Base-by-base conservation (phyloP, 2,888 invertebrate genomes). In the Lasioglossum pauxillum region DNA sequence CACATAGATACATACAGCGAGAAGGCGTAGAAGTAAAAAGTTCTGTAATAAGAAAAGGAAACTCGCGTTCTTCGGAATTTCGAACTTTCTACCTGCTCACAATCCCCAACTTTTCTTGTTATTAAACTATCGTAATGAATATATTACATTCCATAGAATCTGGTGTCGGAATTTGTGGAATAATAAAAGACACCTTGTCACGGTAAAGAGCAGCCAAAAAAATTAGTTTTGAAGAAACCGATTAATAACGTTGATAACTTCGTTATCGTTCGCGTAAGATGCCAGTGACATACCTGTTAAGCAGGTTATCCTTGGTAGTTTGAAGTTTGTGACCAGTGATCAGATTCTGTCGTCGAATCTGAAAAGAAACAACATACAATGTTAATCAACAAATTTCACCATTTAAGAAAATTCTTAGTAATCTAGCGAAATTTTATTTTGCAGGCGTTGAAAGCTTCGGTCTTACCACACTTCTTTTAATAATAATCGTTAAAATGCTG, bases 111-210 rank as follows among this genome's bases (percentile, higher is more conserved):
- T 73, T 73, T 74, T 8, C 73, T 49, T 12, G 49, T 74, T 74
- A 74, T 49, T 74, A 49, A 35, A 74, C 49, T 31, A 23, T 19
- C 12, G 73, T 49, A 74, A 74, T 74, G 73, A 49, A 49, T 74
- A 49, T 49, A 74, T 74, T 49, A 49, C 35, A 49, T 35, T 35
- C 35, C 49, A 5, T 10, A 19, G 44, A 72, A 27, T 27, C 12
- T 5, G 35, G 10, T 49, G 8, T 23, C 35, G 23, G 49, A 35
- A 35, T 74, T 35, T 16, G 23, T 46, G 23, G 23, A 16, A 35
- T 49, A 35, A 73, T 49, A 35, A 35, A 23, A 12, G 19, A 49
- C 16, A 12, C 19, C 16, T 8, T 12, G 31, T 12, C 14, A 41
- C 35, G 35, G 35, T 5, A 5, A 35, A 35, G 35, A 35, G 35